phyloP scores from a whole-genome alignment of 2,113 vertebrate genomes.

The Petaurus breviceps region DNA sequence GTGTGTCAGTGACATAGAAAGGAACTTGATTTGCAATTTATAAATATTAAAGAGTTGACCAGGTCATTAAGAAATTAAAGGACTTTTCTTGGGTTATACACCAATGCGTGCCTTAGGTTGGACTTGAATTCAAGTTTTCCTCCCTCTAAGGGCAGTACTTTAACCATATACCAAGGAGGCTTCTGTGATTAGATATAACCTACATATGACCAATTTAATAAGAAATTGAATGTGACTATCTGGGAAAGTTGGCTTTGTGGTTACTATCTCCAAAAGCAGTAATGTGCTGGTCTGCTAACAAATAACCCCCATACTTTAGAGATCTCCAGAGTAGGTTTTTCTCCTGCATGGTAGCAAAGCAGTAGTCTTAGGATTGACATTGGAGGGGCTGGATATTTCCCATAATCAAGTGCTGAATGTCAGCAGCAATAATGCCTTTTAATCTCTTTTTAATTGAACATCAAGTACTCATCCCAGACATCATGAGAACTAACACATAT shows the following conservation, averaged over 20 bases:
- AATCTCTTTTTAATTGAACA: constrained; percentile 75
- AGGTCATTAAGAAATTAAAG: neutral
- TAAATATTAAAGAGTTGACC: neutral
- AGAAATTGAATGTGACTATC: neutral
- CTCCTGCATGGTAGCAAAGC: neutral
- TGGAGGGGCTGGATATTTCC: constrained; percentile 63
- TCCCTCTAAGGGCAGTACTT: neutral
- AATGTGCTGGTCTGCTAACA: neutral
- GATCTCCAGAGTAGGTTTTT: constrained; percentile 1
- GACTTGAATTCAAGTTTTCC: neutral
- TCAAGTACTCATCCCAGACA: constrained; percentile 72
- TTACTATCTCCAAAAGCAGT: neutral
- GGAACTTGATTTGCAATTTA: neutral
- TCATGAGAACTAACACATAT: constrained; percentile 65
- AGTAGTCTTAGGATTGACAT: constrained; percentile 56
- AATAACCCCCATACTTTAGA: neutral
- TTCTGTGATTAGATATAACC: neutral
- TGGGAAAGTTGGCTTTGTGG: neutral
- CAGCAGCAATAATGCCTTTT: constrained; percentile 66
- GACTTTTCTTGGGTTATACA: neutral
- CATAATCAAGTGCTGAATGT: constrained; percentile 69
- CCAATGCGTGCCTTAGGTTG: neutral
- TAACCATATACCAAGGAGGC: neutral
- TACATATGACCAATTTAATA: neutral
- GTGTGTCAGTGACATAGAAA: neutral